Base-by-base conservation (phyloP, 2,888 invertebrate genomes). In the Chymomyza fuscimana region DNA sequence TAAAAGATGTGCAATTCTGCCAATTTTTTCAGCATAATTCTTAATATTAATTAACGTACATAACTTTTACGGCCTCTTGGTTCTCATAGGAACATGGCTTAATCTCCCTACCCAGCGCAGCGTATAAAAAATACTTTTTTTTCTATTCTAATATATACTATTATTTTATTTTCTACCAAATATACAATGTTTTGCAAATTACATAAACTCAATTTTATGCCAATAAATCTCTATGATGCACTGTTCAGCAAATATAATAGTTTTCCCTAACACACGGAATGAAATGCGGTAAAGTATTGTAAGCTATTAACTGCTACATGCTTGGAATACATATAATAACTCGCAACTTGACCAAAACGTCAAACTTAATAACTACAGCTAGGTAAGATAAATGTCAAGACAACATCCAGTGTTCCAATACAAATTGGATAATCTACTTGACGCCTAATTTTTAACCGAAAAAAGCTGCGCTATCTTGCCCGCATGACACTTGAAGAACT, bases 401-500 rank as follows among this genome's bases (percentile, higher is more conserved):
- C n/a, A 64, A 46, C 32, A 54, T 61, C 40, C 22, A 64, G 22
- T 67, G 9, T 12, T 66, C 12, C 51, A 36, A 12, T 32, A 22
- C 7, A 9, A 58, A 7, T 59, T 25, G 58, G 32, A 16, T 5
- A 40, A 40, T 9, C n/a, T 68, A 68, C 22, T 52, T 22, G 36
- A 19, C 22, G 46, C 19, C 91, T 87, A 92, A 79, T 92, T 92
- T 78, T 88, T 88, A n/a, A 92, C 89, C 0, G 92, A 92, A 80
- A 92, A 91, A 52, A 91, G 69, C 81, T 92, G 91, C 19, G 90
- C 91, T 65, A 92, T 76, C 79, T 92, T 92, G 76, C 81, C 82
- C 4, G 90, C 91, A 77, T 92, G 92, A 6, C 93, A 93, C 87
- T 95, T 96, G 62, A 97, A 96, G 78, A 96, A 93, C 91, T 96